Base-by-base conservation (phyloP, 2,113 vertebrate species). In the Corapipo altera region DNA sequence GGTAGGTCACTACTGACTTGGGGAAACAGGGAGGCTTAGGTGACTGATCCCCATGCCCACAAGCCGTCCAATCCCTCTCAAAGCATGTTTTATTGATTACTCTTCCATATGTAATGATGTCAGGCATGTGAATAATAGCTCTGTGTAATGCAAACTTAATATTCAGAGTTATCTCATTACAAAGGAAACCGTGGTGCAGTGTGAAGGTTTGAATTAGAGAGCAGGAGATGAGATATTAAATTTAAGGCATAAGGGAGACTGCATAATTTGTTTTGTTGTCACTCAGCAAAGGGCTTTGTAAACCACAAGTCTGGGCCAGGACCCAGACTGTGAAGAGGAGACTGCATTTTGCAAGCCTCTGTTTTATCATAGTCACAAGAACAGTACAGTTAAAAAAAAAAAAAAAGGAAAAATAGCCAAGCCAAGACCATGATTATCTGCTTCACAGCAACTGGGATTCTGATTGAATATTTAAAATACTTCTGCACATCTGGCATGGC, bases 201-300 rank as follows among this genome's bases (percentile, higher is more conserved):
- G 92, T 91, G 93, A 96, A 94, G 96, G 95, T 95, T 97, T 97
- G 95, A 96, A 97, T 97, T 96, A 97, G 91, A 94, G 67, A 87
- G 86, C 90, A 94, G 92, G 96, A 97, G 95, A 96, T 96, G 95
- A 97, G 95, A 95, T 92, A 95, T 96, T 94, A 89, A 93, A 95
- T 96, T 93, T 96, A 93, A 96, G 95, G 73, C 85, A 78, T 92
- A 95, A 84, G 85, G 93, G 91, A 95, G 89, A 74, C 92, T 91
- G 73, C 58, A 88, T 96, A 95, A 94, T 97, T 96, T 97, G 96
- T 97, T 96, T 91, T 95, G 88, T 92, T 97, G 96, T 96, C 96
- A 96, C 96, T 97, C 95, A 94, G 94, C 71, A 69, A 82, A 95
- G 93, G 73, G 73, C 70, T 95, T 93, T 94, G 83, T 89, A 90